Evolutionary conservation across 2,797 vertebrate genomes (phyloP), one percentile per base, ranked within the genome.

Genomic region (Rhinogobio ventralis): DNA sequence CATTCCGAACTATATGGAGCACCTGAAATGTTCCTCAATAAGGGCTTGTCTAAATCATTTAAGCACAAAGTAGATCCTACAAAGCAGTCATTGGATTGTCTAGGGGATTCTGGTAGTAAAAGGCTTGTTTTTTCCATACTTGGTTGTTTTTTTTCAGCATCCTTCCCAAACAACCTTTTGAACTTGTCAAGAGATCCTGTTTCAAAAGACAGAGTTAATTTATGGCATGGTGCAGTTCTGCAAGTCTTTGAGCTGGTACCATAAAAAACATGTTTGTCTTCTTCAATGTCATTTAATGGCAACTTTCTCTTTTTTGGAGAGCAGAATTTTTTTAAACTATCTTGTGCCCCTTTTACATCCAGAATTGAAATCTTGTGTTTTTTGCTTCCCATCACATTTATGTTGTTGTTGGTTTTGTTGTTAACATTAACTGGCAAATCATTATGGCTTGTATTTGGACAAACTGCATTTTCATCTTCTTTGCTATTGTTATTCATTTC

Each of bases 121-220:
- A 14, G 9, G 51, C 25, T 42, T 53, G 19, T 79, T 45, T 53
- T 51, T 2, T 88, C 67, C 20, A 19, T 7, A 80, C 28, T 33
- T 33, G 55, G 51, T 15, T 84, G 15, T 79, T 90, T 89, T 11
- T 51, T 33, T 33, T 89, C 79, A 64, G 80, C 51, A 39, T 84
- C 86, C 87, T 92, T 96, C 49, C 94, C 95, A 88, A 95, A 97
- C 0, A 88, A 90, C 90, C 96, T 96, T 91, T 95, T 96, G 91
- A 99, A 99, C 88, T 91, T 96, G 86, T 98, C 97, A 79, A 99
- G 95, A 0, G 97, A 97, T 57, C 96, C 96, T 33, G 92, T 76
- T 36, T 95, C 94, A 19, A 89, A 89, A 85, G 86, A 83, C 81
- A 96, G 90, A 60, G 92, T 92, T 85, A 96, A 88, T 88, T 93